These are phyloP conservation scores for Parapristionchus giblindavisi DNA, from an alignment of 2,888 invertebrate species.

Conservation along the genomic window DNA sequence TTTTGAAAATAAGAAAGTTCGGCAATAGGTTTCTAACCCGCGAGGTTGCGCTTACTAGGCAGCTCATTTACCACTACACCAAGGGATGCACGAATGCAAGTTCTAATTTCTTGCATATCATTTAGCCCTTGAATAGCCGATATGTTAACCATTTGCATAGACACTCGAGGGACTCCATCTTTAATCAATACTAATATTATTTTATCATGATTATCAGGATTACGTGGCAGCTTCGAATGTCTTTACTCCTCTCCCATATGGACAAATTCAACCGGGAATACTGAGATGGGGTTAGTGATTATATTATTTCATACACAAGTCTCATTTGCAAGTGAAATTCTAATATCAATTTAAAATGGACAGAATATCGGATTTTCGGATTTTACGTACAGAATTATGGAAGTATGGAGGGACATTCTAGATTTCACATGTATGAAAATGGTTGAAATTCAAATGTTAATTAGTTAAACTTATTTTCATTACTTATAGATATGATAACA, in stretches of 20 bases:
- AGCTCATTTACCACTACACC: too few species aligned
- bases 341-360: background rate
- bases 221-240: constrained; percentile 35
- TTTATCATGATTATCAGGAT: constrained; percentile 5
- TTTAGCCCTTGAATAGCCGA: too few species aligned
- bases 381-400: too few species aligned
- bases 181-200: background rate
- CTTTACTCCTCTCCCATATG: constrained; percentile 27
- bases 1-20: too few species aligned
- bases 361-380: background rate
- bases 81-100: too few species aligned
- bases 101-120: too few species aligned
- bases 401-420: background rate
- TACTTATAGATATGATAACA: background rate
- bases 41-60: too few species aligned
- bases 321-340: background rate
- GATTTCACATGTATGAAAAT: background rate
- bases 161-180: too few species aligned
- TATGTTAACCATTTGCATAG: too few species aligned
- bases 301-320: background rate
- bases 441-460: background rate
- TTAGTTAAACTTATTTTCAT: background rate
- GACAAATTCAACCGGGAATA: constrained; percentile 17
- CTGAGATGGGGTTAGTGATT: constrained; percentile 30
- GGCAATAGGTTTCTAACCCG: too few species aligned